Conservation (phyloP, 1,140 invertebrate genomes). For the Leptoteleia sp. region DNA sequence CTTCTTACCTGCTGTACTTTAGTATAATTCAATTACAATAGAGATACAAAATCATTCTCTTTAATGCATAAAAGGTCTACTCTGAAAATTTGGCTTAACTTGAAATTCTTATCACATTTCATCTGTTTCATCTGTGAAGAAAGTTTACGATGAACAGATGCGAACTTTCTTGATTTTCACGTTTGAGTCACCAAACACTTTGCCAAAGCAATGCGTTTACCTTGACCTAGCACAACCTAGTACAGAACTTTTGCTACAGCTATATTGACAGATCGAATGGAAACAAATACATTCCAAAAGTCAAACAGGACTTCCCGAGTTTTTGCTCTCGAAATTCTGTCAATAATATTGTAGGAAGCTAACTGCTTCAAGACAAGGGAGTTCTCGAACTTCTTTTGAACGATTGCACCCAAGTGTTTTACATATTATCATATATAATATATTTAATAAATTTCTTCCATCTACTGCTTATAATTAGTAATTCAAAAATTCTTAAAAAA, state of each 20-base stretch:
- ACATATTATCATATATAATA: not conserved
- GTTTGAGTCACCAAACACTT: conserved; percentile 59
- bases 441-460: no score
- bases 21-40: no score
- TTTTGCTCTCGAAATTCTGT: conserved; percentile 19
- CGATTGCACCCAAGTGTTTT: not conserved
- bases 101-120: conserved; percentile 46
- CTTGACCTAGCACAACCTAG: conserved; percentile 59
- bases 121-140: conserved; percentile 36
- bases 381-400: conserved; percentile 4
- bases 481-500: no score
- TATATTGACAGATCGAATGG: conserved; percentile 47
- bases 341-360: conserved; percentile 7
- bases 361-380: not conserved
- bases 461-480: no score
- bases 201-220: conserved; percentile 56
- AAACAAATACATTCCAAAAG: conserved; percentile 49
- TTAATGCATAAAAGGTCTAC: no score
- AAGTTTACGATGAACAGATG: conserved; percentile 50
- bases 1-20: no score
- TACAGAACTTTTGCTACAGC: conserved; percentile 41
- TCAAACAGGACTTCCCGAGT: conserved; percentile 29
- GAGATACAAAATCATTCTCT: no score
- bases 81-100: conserved; percentile 24
- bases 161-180: conserved; percentile 48